A percentile compares a stretch with the other conserved stretches of the same genome.
phyloP scores from a whole-genome alignment of 2,797 vertebrate species.

The Oryzias dopingdopingensis region DNA sequence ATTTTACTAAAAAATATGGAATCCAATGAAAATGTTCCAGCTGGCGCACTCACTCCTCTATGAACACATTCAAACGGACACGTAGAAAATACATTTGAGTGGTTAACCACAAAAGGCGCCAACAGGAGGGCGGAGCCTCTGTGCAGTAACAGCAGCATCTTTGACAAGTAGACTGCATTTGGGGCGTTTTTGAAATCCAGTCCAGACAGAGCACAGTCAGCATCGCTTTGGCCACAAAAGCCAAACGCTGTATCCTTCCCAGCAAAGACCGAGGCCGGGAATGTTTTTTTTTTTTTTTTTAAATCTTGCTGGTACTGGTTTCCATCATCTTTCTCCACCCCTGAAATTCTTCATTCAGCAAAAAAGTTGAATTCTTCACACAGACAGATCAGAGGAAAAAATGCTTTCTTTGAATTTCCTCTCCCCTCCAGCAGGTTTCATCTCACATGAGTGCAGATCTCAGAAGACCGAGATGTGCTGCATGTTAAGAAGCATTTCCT shows the following conservation, averaged over 20 bases:
- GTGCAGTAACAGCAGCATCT: constrained; percentile 62
- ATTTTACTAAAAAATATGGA: constrained; percentile 64
- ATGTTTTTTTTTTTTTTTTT: constrained; percentile 11
- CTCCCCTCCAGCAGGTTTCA: neutral
- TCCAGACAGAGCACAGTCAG: constrained; percentile 9
- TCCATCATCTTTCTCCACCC: constrained; percentile 8
- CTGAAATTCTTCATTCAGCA: no score
- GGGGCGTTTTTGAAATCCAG: constrained; percentile 22
- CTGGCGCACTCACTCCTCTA: constrained; percentile 11
- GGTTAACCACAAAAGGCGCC: constrained; percentile 64
- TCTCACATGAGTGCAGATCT: constrained; percentile 2
- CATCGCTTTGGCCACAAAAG: constrained; percentile 31
- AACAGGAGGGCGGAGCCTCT: constrained; percentile 56
- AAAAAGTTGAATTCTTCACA: no score
- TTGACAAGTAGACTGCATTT: constrained; percentile 29
- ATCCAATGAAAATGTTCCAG: constrained; percentile 53
- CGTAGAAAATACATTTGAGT: constrained; percentile 63
- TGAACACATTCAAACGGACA: constrained; percentile 18
- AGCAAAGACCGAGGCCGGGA: constrained; percentile 26
- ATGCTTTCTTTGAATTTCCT: neutral
- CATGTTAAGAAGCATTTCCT: constrained; percentile 6
- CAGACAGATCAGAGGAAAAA: no score
- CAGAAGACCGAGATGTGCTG: constrained; percentile 7
- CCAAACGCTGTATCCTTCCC: constrained; percentile 17
- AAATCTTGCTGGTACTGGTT: constrained; percentile 21